phyloP scores from a whole-genome alignment of 2,113 vertebrate genomes.

The Pseudorectes ferrugineus region DNA sequence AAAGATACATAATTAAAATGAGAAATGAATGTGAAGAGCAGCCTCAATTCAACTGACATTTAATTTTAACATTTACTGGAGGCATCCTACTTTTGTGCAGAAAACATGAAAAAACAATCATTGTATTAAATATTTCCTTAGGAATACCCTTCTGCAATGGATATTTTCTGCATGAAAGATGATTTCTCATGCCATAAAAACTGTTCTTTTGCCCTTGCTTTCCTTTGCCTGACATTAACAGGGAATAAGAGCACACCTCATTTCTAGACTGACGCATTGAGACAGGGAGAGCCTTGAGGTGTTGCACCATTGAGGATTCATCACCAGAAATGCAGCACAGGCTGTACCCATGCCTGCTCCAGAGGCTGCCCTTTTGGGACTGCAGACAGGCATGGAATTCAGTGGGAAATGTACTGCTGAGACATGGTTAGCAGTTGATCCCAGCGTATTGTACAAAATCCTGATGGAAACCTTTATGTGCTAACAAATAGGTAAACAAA shows the following conservation, averaged over 20 bases:
- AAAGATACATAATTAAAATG: neutral
- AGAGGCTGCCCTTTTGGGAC: neutral
- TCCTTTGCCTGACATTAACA: neutral
- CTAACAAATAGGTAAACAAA: neutral
- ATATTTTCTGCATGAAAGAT: neutral
- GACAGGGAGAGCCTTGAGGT: neutral
- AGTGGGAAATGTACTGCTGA: neutral
- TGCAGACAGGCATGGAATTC: neutral
- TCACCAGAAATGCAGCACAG: neutral
- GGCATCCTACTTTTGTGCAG: neutral
- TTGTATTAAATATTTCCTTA: neutral
- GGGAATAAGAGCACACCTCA: neutral
- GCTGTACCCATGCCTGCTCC: rapidly evolving
- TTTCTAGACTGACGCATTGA: neutral
- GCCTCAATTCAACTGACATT: neutral
- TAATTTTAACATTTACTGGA: neutral
- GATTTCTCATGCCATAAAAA: neutral
- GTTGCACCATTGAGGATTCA: neutral
- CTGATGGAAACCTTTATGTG: neutral
- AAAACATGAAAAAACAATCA: neutral
- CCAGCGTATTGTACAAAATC: neutral
- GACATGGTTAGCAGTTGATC: neutral
- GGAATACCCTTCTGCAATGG: neutral
- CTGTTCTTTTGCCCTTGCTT: neutral
- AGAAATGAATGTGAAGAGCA: neutral